A percentile compares a stretch with the other conserved stretches of the same genome.
phyloP scores from a whole-genome alignment of 35 echinoderm and acorn worm genomes.

The Holothuria glaberrima region DNA sequence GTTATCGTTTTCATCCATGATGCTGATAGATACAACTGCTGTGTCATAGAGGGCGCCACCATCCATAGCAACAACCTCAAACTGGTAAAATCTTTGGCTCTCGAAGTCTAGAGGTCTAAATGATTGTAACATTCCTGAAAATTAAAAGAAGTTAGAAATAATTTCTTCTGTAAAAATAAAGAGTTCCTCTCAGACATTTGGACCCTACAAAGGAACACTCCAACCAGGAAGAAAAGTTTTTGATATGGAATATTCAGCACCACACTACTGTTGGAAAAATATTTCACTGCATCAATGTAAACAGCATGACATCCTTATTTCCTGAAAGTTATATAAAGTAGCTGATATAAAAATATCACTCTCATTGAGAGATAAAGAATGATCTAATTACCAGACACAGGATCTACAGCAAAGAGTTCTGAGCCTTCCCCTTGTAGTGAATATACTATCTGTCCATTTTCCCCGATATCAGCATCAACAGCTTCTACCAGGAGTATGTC shows the following conservation, averaged over 20 bases:
- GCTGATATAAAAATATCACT: too few species aligned
- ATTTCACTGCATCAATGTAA: not conserved
- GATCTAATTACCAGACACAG: conserved; percentile 54
- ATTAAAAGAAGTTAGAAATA: not conserved
- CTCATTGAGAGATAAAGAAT: too few species aligned
- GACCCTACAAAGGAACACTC: too few species aligned
- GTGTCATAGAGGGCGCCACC: conserved; percentile 68
- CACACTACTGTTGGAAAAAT: not conserved
- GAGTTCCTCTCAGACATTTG: not conserved
- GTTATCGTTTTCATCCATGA: conserved; percentile 92
- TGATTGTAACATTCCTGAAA: conserved; percentile 73
- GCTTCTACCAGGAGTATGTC: conserved; percentile 83
- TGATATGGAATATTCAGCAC: not conserved
- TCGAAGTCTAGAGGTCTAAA: conserved; percentile 74
- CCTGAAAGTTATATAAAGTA: too few species aligned
- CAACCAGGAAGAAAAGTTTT: not conserved
- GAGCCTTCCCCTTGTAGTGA: conserved; percentile 77
- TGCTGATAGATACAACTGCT: conserved; percentile 66
- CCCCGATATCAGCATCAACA: conserved; percentile 68
- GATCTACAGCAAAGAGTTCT: conserved; percentile 74
- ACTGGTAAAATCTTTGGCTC: conserved; percentile 58
- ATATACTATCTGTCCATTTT: conserved; percentile 77
- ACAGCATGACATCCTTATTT: too few species aligned
- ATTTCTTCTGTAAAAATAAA: too few species aligned
- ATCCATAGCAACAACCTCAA: conserved; percentile 83